These are phyloP conservation scores for Stomorhina lunata DNA, from an alignment of 2,888 invertebrate genomes.

Conservation along the genomic window DNA sequence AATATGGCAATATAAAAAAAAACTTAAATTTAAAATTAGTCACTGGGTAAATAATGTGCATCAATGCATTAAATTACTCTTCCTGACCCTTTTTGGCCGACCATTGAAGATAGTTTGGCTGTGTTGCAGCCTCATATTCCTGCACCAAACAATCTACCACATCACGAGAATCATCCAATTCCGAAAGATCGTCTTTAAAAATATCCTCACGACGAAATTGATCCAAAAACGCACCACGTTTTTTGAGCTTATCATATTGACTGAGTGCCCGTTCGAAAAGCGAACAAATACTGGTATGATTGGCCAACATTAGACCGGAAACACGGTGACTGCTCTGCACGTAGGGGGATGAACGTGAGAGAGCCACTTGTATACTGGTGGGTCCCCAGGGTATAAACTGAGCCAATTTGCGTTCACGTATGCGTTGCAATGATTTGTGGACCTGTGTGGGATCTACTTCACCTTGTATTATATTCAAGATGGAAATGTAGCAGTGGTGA, in stretches of 20 bases:
- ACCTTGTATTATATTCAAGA: slow-evolving; percentile 98
- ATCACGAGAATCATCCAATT: slow-evolving; percentile 94
- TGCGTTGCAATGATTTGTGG: slow-evolving; percentile 97
- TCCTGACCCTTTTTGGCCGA: slow-evolving; percentile 69
- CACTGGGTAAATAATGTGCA: slow-evolving; percentile 19
- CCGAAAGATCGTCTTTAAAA: slow-evolving; percentile 94
- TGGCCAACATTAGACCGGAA: slow-evolving; percentile 98
- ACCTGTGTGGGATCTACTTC: slow-evolving; percentile 99
- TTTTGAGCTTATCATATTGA: slow-evolving; percentile 97
- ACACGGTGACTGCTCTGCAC: slow-evolving; percentile 97
- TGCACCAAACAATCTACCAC: slow-evolving; percentile 95
- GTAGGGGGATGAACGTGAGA: slow-evolving; percentile 97
- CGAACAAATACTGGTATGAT: slow-evolving; percentile 98
- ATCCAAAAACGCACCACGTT: slow-evolving; percentile 97
- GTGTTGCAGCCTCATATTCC: slow-evolving; percentile 97
- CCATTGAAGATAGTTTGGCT: slow-evolving; percentile 92
- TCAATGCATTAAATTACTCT: slow-evolving; percentile 34
- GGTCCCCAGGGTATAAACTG: slow-evolving; percentile 99
- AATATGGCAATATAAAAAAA: slow-evolving; percentile 48
- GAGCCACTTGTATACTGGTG: slow-evolving; percentile 97
- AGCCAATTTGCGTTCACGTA: slow-evolving; percentile 95
- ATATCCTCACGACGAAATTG: slow-evolving; percentile 98
- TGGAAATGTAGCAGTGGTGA: slow-evolving; percentile 97
- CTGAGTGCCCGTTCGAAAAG: slow-evolving; percentile 94
- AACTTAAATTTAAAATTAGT: slow-evolving; percentile 16